Percentiles rank a stretch among this genome's conserved stretches.
Conservation (phyloP, 2,113 vertebrate genomes). For the Barnardius zonarius region DNA sequence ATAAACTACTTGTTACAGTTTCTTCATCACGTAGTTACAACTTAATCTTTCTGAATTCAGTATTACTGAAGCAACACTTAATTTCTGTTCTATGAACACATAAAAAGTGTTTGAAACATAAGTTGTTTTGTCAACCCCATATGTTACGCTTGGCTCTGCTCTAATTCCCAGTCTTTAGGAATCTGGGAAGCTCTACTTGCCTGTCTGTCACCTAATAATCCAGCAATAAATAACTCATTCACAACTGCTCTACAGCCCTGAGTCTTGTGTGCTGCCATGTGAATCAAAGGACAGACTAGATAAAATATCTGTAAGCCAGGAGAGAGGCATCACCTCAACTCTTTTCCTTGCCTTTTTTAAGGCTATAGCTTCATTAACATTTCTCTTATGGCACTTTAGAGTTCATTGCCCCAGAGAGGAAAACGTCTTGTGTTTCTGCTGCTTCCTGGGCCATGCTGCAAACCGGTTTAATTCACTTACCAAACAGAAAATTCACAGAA, state of each 20-base stretch:
- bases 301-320: background rate
- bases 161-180: background rate
- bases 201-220: slow-evolving; percentile 23
- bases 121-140: background rate
- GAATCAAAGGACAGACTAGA: background rate
- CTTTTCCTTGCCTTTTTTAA: background rate
- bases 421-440: background rate
- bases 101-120: background rate
- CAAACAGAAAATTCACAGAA: background rate
- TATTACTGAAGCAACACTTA: background rate
- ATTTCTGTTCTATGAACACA: background rate
- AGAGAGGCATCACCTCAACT: background rate
- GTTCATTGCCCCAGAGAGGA: background rate
- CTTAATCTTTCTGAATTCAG: background rate
- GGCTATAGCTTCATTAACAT: background rate
- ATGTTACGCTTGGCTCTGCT: background rate
- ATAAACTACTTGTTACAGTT: background rate
- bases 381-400: background rate
- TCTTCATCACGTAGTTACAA: background rate
- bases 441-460: background rate
- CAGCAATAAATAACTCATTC: background rate
- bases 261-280: background rate
- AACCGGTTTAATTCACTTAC: background rate
- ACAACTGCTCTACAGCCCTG: background rate
- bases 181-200: background rate